Base-by-base conservation (phyloP, 2,888 invertebrate genomes). In the Tyria jacobaeae region DNA sequence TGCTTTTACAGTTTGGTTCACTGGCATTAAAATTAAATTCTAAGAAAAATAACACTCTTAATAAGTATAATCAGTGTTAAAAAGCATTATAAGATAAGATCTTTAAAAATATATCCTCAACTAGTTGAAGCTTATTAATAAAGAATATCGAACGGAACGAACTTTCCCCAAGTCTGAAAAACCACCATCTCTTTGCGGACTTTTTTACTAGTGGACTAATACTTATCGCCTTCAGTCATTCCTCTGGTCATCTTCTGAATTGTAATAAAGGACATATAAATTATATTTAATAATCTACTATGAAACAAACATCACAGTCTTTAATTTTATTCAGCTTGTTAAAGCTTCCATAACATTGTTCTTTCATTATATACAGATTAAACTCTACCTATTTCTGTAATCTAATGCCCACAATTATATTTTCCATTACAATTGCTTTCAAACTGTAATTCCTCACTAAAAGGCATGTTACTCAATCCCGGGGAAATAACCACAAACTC, bases 401-500 rank as follows among this genome's bases (percentile, higher is more conserved):
- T 9, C 1, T 31, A 31, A 31, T 31, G 9, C 41, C 31, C 17
- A 14, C 21, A 41, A 41, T 60, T 55, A 39, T 39, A 37, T 47
- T 49, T 35, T 27, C 31, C 53, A n/a, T 15, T 60, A 35, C 52
- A 55, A 60, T 37, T 60, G 60, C 25, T 27, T 9, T n/a, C 48
- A 37, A 66, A 58, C 48, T 56, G 50, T 50, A 60, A 64, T 57
- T 47, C 31, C 57, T 49, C 25, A 35, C 50, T 31, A 24, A 51
- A 60, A 62, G 31, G 54, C 17, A 54, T 53, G 53, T n/a, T 53
- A 53, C 39, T 41, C 27, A 27, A 53, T 54, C 7, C 24, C 15
- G 14, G 15, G 9, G 47, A 61, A 60, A 63, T 37, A 66, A 62
- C 41, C 47, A 48, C 51, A 63, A 57, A 63, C 53, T 54, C 44